These are phyloP conservation scores for Cephus cinctus DNA, from an alignment of 1,140 invertebrate genomes.

Conservation along the genomic window DNA sequence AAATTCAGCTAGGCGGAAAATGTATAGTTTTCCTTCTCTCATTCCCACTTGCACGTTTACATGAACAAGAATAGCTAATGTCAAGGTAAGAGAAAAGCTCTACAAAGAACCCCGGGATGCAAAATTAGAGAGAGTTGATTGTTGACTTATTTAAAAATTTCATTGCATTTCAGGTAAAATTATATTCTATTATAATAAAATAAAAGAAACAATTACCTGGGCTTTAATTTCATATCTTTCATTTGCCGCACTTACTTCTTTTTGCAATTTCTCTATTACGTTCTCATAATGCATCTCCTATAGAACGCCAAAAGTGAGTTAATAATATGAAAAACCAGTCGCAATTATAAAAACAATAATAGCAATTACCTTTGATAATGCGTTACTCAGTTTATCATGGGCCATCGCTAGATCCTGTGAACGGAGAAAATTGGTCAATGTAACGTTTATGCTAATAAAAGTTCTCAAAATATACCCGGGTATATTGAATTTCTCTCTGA, in stretches of 20 bases:
- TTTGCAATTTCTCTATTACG: constrained; percentile 2
- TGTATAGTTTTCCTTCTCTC: too few species aligned
- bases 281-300: background rate
- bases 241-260: constrained; percentile 4
- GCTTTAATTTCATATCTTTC: constrained; percentile 1
- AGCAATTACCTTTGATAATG: too few species aligned
- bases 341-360: too few species aligned
- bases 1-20: background rate
- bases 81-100: background rate
- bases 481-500: too few species aligned
- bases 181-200: background rate
- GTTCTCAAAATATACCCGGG: too few species aligned
- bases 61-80: too few species aligned
- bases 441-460: background rate
- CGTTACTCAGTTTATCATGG: constrained; percentile 18
- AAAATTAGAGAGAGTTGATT: background rate
- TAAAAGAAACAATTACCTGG: background rate
- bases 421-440: constrained; percentile 1
- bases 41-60: background rate
- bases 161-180: background rate
- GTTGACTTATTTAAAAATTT: background rate
- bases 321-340: constrained; percentile 1
- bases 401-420: constrained; percentile 16
- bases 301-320: background rate
- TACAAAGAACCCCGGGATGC: background rate